These are phyloP conservation scores for Lithosia quadra DNA, from an alignment of 2,888 invertebrate species.

Conservation along the genomic window DNA sequence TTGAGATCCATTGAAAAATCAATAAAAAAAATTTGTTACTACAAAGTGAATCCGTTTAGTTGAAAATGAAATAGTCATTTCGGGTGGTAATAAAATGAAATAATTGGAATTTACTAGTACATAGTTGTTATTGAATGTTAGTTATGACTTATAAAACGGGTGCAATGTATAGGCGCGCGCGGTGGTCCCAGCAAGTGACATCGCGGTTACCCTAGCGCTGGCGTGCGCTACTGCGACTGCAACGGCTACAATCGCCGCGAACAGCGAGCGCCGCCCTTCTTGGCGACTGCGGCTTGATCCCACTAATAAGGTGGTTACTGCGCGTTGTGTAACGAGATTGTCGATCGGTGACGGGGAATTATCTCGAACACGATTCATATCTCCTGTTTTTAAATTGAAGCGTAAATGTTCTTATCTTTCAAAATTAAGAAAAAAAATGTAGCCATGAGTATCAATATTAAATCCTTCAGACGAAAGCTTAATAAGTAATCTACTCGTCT, in stretches of 20 bases:
- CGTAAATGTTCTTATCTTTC: not conserved
- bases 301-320: conserved; percentile 92
- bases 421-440: not conserved
- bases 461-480: too few species aligned
- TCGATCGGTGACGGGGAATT: conserved; percentile 33
- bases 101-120: not conserved
- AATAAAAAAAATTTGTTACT: not conserved
- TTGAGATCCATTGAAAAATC: not conserved
- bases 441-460: not conserved
- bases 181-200: conserved; percentile 65
- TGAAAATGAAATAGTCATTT: not conserved
- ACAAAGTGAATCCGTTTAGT: not conserved
- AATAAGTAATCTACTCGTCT: not conserved
- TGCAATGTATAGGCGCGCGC: conserved; percentile 66
- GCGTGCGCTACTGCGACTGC: conserved; percentile 80
- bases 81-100: not conserved
- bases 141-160: conserved; percentile 14
- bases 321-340: conserved; percentile 34
- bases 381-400: not conserved
- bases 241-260: conserved; percentile 83
- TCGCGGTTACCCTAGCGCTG: conserved; percentile 75
- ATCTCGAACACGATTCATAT: too few species aligned
- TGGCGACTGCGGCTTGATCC: conserved; percentile 97
- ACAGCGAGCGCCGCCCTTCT: conserved; percentile 93
- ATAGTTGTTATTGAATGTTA: not conserved